phyloP scores from a whole-genome alignment of 92 coral and sea anemone species.

The Paragorgia papillata region DNA sequence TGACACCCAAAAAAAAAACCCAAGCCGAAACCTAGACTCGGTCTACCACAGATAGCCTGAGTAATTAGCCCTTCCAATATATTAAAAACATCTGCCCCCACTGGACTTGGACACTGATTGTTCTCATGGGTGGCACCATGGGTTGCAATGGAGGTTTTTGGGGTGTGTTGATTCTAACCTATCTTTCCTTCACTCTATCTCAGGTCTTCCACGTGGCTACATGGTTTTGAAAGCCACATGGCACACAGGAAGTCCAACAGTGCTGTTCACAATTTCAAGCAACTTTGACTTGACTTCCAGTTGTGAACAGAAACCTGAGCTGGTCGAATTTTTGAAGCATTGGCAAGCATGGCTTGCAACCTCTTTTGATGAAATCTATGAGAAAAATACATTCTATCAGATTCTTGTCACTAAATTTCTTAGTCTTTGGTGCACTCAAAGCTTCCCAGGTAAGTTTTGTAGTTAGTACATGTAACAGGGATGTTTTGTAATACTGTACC shows the following conservation, averaged over 20 bases:
- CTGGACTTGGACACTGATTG: too few relatives aligned
- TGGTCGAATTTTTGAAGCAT: not conserved
- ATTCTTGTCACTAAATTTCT: constrained; percentile 11
- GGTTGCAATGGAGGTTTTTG: too few relatives aligned
- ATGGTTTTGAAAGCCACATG: constrained; percentile 2
- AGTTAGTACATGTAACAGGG: too few relatives aligned
- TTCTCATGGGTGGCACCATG: too few relatives aligned
- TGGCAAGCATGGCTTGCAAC: constrained; percentile 23
- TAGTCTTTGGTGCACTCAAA: constrained; percentile 6
- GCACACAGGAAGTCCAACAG: constrained; percentile 36
- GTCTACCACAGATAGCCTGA: too few relatives aligned
- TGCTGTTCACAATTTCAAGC: constrained; percentile 22
- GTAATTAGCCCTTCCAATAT: too few relatives aligned
- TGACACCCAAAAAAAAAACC: too few relatives aligned
- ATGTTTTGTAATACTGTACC: too few relatives aligned
- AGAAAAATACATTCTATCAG: not conserved
- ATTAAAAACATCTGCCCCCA: too few relatives aligned
- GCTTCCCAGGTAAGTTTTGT: not conserved
- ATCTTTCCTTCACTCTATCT: too few relatives aligned
- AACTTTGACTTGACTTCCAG: not conserved
- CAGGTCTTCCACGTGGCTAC: constrained; percentile 30
- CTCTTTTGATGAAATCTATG: not conserved
- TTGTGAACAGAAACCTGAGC: not conserved
- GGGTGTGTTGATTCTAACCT: too few relatives aligned
- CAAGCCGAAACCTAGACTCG: too few relatives aligned